Evolutionary conservation across 2,797 vertebrate genomes (phyloP), one percentile per base, ranked within the genome.

Genomic region (Megalops cyprinoides): DNA sequence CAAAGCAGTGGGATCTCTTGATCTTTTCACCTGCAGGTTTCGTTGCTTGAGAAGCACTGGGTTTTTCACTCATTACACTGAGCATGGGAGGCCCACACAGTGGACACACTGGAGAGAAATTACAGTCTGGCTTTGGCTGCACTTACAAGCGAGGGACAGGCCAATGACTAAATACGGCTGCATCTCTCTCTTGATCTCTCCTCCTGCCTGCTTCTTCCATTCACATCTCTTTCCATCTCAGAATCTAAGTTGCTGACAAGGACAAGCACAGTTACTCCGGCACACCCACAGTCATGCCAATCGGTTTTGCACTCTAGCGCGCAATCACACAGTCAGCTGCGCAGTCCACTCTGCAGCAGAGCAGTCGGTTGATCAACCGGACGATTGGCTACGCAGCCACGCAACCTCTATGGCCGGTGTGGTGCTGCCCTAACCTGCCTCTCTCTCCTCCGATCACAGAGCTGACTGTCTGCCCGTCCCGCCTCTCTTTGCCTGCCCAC

Each of bases 401-500:
- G 65, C 79, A 76, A 76, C 37, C 58, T 53, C 55, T 7, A 79
- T 15, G 18, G 51, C 51, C 51, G 53, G 10, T 14, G 51, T 79
- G 73, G 82, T 69, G 82, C 84, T 51, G 65, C 53, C 79, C 87
- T 91, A 90, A 92, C 42, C 37, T 81, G 82, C 83, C 84, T 92
- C 74, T 92, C 81, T 93, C 87, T 91, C 83, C 80, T 90, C 84
- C 87, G 86, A 85, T 87, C 89, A 89, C 89, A 93, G 93, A 91
- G 88, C 88, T 92, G 88, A 87, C 85, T 90, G 79, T 91, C 87
- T 91, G 82, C 84, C 88, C 89, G 83, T 76, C 88, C 79, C 84
- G 84, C 86, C 82, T 90, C 86, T 85, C 90, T 91, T 84, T 91
- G 84, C 89, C 90, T 87, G 89, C 80, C 82, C 84, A 88, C 88